Percentiles rank a stretch among this genome's conserved stretches.
Conservation (phyloP, 2,888 invertebrate species). For the Osmoderma eremita region DNA sequence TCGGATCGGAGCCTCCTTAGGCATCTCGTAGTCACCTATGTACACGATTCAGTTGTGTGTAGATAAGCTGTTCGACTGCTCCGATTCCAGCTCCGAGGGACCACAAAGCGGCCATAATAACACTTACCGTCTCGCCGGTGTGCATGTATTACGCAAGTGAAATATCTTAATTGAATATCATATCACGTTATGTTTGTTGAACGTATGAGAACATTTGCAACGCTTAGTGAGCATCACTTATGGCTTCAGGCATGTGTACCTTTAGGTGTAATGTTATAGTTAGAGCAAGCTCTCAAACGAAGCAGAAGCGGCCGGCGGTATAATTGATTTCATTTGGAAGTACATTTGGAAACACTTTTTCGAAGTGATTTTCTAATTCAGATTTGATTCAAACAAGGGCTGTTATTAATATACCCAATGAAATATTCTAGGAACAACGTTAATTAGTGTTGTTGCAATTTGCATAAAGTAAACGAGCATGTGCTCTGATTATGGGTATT, state of each 20-base stretch:
- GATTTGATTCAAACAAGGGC: too few species aligned
- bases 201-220: conserved; percentile 2
- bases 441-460: too few species aligned
- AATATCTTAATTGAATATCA: conserved; percentile 34
- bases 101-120: conserved; percentile 30
- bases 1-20: background rate
- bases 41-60: conserved; percentile 5
- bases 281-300: too few species aligned
- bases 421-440: too few species aligned
- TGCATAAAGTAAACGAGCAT: too few species aligned
- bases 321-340: too few species aligned
- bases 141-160: conserved; percentile 16
- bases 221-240: background rate
- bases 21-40: conserved; percentile 9
- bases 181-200: conserved; percentile 17
- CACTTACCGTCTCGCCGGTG: conserved; percentile 3
- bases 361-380: too few species aligned
- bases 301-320: too few species aligned
- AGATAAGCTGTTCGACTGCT: conserved; percentile 29
- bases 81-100: conserved; percentile 12
- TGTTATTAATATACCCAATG: too few species aligned
- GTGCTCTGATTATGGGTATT: too few species aligned
- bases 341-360: too few species aligned
- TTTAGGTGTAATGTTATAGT: too few species aligned
- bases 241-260: background rate